A percentile compares a stretch with the other conserved stretches of the same genome.
These are phyloP conservation scores for Solen grandis DNA, from an alignment of 1,140 invertebrate species.

Conservation along the genomic window DNA sequence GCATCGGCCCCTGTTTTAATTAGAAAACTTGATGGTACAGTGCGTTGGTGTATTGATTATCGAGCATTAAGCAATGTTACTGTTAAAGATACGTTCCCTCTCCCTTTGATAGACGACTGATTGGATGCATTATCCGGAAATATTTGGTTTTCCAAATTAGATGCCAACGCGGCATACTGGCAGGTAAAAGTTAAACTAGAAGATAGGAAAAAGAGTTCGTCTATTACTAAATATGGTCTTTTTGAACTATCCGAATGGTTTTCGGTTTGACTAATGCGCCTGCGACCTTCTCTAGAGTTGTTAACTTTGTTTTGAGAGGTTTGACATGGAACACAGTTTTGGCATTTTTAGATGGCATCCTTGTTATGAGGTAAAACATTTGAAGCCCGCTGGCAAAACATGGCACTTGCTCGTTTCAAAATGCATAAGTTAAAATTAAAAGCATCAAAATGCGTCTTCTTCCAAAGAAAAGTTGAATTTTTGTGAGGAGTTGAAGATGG, in stretches of 20 bases:
- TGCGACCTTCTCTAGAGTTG: conserved; percentile 22
- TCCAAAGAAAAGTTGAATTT: conserved; percentile 61
- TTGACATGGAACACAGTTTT: conserved; percentile 45
- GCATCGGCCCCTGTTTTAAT: conserved; percentile 17
- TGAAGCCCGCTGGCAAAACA: conserved; percentile 12
- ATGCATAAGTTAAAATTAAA: conserved; percentile 51
- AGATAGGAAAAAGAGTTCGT: conserved; percentile 11
- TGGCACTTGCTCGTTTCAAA: conserved; percentile 24
- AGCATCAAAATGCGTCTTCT: conserved; percentile 49
- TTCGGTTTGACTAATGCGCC: conserved; percentile 45
- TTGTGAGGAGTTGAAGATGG: conserved; percentile 31
- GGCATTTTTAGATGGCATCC: conserved; percentile 59
- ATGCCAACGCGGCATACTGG: conserved; percentile 32
- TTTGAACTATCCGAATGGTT: conserved; percentile 15
- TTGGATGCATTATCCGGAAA: neutral
- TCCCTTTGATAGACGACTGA: neutral
- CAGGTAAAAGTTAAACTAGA: neutral
- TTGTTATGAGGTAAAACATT: conserved; percentile 40
- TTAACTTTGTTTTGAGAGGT: conserved; percentile 41
- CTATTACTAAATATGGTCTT: conserved; percentile 15
- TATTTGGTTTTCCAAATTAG: conserved; percentile 16
- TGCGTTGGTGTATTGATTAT: conserved; percentile 43
- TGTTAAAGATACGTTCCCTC: conserved; percentile 10
- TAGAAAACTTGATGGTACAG: conserved; percentile 25
- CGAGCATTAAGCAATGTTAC: conserved; percentile 2